Conservation (phyloP, 2,113 vertebrate genomes). For the Gymnorhina tibicen region DNA sequence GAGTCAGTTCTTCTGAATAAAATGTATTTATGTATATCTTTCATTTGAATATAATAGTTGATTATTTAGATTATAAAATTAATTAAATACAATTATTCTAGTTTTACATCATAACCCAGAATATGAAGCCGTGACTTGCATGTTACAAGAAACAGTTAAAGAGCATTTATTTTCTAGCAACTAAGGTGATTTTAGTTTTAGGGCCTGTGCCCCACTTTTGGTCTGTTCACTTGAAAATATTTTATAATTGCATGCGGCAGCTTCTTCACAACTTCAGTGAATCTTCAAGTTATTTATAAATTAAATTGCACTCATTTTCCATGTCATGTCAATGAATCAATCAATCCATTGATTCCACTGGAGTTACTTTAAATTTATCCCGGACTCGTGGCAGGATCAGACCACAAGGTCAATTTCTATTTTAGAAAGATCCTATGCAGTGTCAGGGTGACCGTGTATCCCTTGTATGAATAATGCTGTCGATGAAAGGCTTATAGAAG, state of each 20-base stretch:
- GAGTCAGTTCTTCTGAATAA: not conserved
- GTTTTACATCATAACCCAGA: not conserved
- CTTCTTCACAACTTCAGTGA: not conserved
- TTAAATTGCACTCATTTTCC: not conserved
- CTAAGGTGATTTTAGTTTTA: not conserved
- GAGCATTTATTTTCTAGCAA: not conserved
- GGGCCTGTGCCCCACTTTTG: not conserved
- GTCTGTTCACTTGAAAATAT: not conserved
- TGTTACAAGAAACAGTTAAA: not conserved
- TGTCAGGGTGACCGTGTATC: not conserved
- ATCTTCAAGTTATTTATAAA: not conserved
- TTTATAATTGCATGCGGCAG: accelerated
- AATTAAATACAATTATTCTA: not conserved
- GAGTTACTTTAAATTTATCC: not conserved
- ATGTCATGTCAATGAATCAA: not conserved
- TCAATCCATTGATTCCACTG: not conserved
- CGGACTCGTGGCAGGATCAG: not conserved
- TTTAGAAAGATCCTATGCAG: not conserved
- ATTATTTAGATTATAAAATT: not conserved
- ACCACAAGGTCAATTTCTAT: not conserved
- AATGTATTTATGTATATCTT: not conserved
- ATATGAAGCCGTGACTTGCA: not conserved
- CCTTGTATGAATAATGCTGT: not conserved
- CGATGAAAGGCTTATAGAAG: not conserved
- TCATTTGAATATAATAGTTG: not conserved